phyloP scores from a whole-genome alignment of 2,888 invertebrate species.

The Gymnoscelis rufifasciata region DNA sequence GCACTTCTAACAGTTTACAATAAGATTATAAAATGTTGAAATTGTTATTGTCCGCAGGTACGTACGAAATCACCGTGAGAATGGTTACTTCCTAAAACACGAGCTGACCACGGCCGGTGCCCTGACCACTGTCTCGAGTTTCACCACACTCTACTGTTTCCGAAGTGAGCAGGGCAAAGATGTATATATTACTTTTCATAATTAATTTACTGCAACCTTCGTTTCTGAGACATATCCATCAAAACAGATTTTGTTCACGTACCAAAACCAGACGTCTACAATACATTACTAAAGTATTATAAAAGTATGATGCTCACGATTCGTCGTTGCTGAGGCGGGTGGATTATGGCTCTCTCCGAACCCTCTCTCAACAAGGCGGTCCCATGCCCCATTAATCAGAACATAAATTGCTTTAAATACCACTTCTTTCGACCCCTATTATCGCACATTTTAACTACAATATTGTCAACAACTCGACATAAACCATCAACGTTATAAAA shows the following conservation, averaged over 20 bases:
- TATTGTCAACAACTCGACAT: neutral
- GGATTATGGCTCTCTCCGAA: constrained; percentile 10
- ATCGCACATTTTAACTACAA: neutral
- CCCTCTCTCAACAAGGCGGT: constrained; percentile 6
- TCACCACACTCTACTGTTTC: constrained; percentile 5
- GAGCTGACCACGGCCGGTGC: constrained; percentile 23
- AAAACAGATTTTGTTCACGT: too few species aligned
- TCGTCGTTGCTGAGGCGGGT: constrained; percentile 5
- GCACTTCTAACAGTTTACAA: too few species aligned
- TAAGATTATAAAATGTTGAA: neutral
- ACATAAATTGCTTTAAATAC: constrained; percentile 14
- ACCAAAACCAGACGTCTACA: too few species aligned
- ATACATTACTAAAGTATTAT: too few species aligned
- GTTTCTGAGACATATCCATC: too few species aligned
- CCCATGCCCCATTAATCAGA: constrained; percentile 12
- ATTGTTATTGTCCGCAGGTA: constrained; percentile 27
- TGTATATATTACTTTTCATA: neutral
- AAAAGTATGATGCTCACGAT: constrained; percentile 1
- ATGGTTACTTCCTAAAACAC: constrained; percentile 41
- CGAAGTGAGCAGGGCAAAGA: neutral
- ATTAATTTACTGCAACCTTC: too few species aligned
- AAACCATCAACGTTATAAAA: neutral
- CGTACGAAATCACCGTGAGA: constrained; percentile 40
- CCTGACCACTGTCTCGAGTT: constrained; percentile 16
- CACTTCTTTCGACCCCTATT: constrained; percentile 5